Conservation (phyloP, 1,140 invertebrate species). For the Homarus americanus region DNA sequence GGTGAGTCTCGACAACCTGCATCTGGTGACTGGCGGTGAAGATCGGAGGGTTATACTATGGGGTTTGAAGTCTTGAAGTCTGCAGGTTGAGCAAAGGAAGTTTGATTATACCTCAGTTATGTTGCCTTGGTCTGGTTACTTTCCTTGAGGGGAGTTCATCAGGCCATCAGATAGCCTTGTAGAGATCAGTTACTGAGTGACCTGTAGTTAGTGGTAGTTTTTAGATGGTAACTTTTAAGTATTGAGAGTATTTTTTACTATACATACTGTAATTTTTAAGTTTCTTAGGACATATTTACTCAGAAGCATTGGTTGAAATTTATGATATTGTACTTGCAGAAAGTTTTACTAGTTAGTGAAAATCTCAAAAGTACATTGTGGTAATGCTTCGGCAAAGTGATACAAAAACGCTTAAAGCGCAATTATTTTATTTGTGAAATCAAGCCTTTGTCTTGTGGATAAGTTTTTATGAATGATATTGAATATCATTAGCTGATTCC, state of each 20-base stretch:
- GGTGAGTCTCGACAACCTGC: neutral
- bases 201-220: neutral
- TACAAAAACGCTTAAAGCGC: neutral
- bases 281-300: neutral
- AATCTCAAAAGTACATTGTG: neutral
- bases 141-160: neutral
- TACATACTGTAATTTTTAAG: neutral
- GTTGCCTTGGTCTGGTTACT: neutral
- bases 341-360: too few relatives aligned
- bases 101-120: neutral
- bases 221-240: neutral
- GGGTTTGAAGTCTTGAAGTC: neutral
- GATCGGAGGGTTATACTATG: slow-evolving; percentile 44
- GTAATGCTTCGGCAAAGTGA: neutral
- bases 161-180: neutral
- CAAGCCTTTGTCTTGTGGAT: too few relatives aligned
- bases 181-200: neutral
- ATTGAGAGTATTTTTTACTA: neutral
- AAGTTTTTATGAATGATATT: too few relatives aligned
- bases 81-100: neutral
- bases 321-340: neutral
- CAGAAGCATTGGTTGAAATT: neutral
- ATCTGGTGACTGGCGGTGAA: slow-evolving; percentile 40
- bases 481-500: too few relatives aligned
- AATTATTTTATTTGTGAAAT: too few relatives aligned